Evolutionary conservation across 1,140 invertebrate species (phyloP), one percentile per base, ranked within the genome.

Genomic region (Drosophila bifasciata): DNA sequence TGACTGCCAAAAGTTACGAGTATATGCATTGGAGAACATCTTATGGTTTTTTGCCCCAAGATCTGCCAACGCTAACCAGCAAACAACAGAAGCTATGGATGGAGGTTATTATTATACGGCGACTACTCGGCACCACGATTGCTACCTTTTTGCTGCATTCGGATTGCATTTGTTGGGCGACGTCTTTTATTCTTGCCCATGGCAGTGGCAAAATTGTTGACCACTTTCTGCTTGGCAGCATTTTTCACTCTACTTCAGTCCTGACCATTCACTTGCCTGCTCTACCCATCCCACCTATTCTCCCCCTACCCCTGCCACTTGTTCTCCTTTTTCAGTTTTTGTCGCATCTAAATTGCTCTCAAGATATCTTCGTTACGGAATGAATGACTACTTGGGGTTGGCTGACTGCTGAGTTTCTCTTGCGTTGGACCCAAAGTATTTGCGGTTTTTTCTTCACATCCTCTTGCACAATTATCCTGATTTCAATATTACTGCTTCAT

Each of bases 381-480:
- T 66, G 39, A 53, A 64, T 60, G 59, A 63, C 72, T 64, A 74
- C 61, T 69, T 74, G 71, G 43, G 45, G 25, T 16, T 19, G 44
- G 28, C 11, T 36, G 11, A 39, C 61, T 52, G 41, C 63, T 68
- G 50, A 45, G 51, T 62, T 53, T 56, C 32, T 17, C 57, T 61
- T 32, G 49, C 28, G 21, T 32, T 23, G 58, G 46, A 36, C 39
- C 61, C 46, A 81, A 77, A 86, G 77, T 71, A 88, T 86, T 88
- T 86, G 81, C 83, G 81, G 81, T 88, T 81, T 86, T 86, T 73
- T 69, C 62, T 75, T 86, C 83, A 81, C 74, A 86, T 86, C 81
- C 81, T 81, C 81, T 86, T 86, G 77, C 83, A 70, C 81, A 86
- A 86, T 86, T 86, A 86, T 86, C 78, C 83, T 74, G 81, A 86